These are phyloP conservation scores for Coenonympha glycerion DNA, from an alignment of 2,888 invertebrate genomes.

Conservation along the genomic window DNA sequence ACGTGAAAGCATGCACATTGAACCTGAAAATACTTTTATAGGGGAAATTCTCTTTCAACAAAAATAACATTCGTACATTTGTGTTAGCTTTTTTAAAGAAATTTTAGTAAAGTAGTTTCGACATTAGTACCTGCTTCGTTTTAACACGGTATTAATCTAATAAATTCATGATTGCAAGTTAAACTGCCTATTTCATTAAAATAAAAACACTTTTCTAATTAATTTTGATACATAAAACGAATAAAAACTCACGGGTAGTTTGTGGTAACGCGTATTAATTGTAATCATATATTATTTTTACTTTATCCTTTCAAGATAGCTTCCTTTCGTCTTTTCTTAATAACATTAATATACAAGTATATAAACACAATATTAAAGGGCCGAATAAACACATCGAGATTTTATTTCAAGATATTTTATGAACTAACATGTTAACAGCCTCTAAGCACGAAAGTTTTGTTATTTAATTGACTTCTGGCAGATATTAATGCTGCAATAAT, in stretches of 20 bases:
- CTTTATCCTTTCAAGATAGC: no score
- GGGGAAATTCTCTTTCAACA: constrained; percentile 9
- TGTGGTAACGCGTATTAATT: no score
- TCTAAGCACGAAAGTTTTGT: constrained; percentile 26
- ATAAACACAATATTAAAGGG: constrained; percentile 11
- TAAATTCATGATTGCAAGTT: no score
- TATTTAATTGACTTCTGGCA: constrained; percentile 23
- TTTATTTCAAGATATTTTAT: constrained; percentile 25
- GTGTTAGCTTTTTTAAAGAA: neutral
- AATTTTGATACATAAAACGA: constrained; percentile 3
- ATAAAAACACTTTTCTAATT: no score
- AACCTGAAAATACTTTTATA: constrained; percentile 14
- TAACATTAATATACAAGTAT: constrained; percentile 8
- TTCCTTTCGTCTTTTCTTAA: no score
- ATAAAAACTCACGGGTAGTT: no score
- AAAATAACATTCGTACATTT: constrained; percentile 2
- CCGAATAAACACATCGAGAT: constrained; percentile 13
- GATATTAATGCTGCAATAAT: constrained; percentile 18
- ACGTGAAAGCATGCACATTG: constrained; percentile 17
- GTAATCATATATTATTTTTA: no score
- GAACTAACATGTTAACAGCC: constrained; percentile 26
- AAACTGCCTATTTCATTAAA: no score
- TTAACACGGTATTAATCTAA: no score
- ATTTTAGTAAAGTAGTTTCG: neutral
- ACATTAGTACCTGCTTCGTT: no score